Percentiles rank a stretch among this genome's conserved stretches.
phyloP scores from a whole-genome alignment of 2,113 vertebrate species.

The Tympanuchus pallidicinctus region DNA sequence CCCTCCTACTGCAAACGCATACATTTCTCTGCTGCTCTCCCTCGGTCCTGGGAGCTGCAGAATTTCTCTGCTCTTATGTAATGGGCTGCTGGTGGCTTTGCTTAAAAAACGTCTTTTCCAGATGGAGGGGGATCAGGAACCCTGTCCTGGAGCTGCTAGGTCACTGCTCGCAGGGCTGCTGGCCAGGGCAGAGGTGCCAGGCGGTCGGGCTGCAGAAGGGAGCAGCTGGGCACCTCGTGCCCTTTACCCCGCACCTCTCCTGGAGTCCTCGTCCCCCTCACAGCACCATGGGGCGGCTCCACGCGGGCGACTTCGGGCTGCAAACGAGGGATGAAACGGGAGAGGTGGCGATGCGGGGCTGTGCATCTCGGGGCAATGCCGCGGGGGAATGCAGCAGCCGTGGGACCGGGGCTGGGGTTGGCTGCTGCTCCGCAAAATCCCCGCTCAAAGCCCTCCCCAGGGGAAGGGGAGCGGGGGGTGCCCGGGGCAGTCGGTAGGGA shows the following conservation, averaged over 20 bases:
- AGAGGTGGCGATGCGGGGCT: neutral
- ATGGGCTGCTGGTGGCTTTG: slow-evolving; percentile 37
- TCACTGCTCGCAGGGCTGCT: neutral
- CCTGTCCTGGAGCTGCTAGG: neutral
- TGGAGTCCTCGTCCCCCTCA: neutral
- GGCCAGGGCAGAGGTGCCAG: neutral
- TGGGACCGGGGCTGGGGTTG: neutral
- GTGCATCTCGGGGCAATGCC: neutral
- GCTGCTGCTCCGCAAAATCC: neutral
- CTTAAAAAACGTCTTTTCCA: slow-evolving; percentile 4
- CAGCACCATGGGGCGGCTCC: neutral
- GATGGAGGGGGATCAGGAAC: neutral
- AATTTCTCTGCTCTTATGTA: slow-evolving; percentile 59
- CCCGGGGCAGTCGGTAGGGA: neutral
- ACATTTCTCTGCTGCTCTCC: slow-evolving; percentile 23
- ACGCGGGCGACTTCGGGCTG: neutral
- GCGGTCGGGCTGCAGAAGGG: neutral
- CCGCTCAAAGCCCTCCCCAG: neutral
- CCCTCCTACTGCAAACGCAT: neutral
- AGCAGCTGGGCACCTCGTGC: neutral
- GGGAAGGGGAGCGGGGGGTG: neutral
- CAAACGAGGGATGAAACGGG: neutral
- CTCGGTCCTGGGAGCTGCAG: slow-evolving; percentile 46
- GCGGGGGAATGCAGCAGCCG: neutral
- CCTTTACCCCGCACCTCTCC: neutral